These are phyloP conservation scores for Helobdella robusta DNA, from an alignment of 2,888 invertebrate genomes.

Conservation along the genomic window DNA sequence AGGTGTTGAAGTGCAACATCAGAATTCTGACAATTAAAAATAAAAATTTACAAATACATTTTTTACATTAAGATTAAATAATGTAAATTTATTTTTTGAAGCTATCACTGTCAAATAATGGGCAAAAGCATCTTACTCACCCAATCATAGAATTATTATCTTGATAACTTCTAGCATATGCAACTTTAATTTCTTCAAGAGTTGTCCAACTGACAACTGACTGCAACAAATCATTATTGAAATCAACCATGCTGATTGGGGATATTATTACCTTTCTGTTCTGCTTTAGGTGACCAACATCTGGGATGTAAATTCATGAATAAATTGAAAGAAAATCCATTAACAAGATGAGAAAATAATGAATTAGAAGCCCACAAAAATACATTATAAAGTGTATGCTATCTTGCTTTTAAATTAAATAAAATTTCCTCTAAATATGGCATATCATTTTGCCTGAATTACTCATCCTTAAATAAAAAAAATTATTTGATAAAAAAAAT, in stretches of 20 bases:
- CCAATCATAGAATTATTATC: constrained; percentile 10
- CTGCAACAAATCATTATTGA: constrained; percentile 15
- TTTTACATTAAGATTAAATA: background rate
- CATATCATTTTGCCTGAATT: too few species aligned
- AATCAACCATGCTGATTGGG: constrained; percentile 16
- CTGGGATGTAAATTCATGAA: background rate
- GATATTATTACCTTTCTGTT: constrained; percentile 4
- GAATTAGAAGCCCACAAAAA: background rate
- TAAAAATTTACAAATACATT: background rate
- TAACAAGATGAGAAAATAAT: background rate
- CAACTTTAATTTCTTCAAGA: constrained; percentile 12
- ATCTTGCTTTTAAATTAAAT: too few species aligned
- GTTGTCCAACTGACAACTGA: constrained; percentile 13
- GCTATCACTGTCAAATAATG: too few species aligned
- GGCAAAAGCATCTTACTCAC: too few species aligned
- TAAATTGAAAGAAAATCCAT: background rate
- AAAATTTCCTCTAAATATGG: too few species aligned
- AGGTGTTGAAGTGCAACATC: constrained; percentile 22
- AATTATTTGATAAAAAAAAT: background rate
- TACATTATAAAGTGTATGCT: too few species aligned
- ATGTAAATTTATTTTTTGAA: too few species aligned
- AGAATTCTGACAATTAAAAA: constrained; percentile 12
- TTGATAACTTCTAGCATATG: constrained; percentile 12
- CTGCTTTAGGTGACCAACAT: constrained; percentile 27
- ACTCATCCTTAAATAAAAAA: background rate